Base-by-base conservation (phyloP, 2,797 vertebrate genomes). In the Mus minutoides region DNA sequence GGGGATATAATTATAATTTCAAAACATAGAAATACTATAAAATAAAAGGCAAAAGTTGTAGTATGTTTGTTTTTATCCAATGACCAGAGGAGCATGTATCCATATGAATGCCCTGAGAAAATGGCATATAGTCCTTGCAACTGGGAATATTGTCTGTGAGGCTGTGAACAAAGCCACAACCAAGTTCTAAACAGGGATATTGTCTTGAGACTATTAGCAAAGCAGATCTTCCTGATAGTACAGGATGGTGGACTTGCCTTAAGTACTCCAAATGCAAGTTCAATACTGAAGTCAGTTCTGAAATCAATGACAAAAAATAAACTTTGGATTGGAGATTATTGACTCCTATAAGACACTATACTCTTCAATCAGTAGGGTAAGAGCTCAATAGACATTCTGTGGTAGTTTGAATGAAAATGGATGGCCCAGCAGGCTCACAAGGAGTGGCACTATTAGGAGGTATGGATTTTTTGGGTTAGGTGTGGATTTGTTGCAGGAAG, bases 101-200 rank as follows among this genome's bases (percentile, higher is more conserved):
- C 1, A 2, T 1, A 9, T 0, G 0, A 6, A 2, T 1, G 0
- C 19, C 54, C 17, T 1, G 26, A 34, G 26, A 34, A 82, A 34
- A 43, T 11, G 13, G 5, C 24, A 1, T 0, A 1, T 0, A 0
- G 14, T 0, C 0, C 37, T 1, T 24, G 0, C 2, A 5, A 0
- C 17, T 0, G 9, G 3, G 14, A 19, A 1, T 2, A 31, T 6
- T 6, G 21, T 1, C 0, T 16, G 5, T 1, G 5, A 26, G 5
- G 8, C 34, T 83, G 34, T 40, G 19, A 24, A 29, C 34, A 21
- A 60, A 76, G 43, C 24, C 4, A 29, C 24, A 67, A 40, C 56
- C 8, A 58, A n/a, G 7, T 29, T 46, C 22, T 34, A 40, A 90
- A 1, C 12, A 9, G 40, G 22, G 9, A 22, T 10, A 22, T 49